A percentile compares a stretch with the other conserved stretches of the same genome.
phyloP scores from a whole-genome alignment of 2,888 invertebrate genomes.

The Pseudococcus viburni region DNA sequence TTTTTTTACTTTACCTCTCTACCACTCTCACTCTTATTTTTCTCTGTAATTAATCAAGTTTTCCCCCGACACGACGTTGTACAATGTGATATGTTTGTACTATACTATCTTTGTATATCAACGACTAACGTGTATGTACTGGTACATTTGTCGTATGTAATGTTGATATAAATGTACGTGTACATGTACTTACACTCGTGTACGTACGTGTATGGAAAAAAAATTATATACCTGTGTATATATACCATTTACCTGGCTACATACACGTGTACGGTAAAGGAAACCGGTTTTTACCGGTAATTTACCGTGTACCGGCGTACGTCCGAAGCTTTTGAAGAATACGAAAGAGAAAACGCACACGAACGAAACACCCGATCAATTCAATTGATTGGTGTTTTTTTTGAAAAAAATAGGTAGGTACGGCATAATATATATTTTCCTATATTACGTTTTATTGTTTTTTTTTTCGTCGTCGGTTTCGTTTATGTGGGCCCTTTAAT shows the following conservation, averaged over 20 bases:
- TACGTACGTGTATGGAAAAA: neutral
- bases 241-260: neutral
- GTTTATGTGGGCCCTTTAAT: neutral
- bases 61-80: neutral
- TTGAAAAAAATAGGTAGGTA: conserved; percentile 31
- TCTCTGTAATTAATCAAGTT: neutral
- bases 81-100: conserved; percentile 16
- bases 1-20: neutral
- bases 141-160: conserved; percentile 3
- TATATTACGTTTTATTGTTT: neutral
- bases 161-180: neutral
- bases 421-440: conserved; percentile 1
- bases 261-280: neutral
- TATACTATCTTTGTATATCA: conserved; percentile 3
- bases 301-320: neutral
- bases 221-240: neutral
- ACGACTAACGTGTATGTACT: conserved; percentile 26
- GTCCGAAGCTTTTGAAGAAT: conserved; percentile 1
- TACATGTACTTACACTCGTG: neutral
- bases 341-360: conserved; percentile 9
- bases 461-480: neutral
- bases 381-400: neutral
- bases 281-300: neutral
- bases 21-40: neutral
- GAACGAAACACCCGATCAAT: neutral